Evolutionary conservation across 2,888 invertebrate species (phyloP).

Genomic region (Gryllus longicercus): DNA sequence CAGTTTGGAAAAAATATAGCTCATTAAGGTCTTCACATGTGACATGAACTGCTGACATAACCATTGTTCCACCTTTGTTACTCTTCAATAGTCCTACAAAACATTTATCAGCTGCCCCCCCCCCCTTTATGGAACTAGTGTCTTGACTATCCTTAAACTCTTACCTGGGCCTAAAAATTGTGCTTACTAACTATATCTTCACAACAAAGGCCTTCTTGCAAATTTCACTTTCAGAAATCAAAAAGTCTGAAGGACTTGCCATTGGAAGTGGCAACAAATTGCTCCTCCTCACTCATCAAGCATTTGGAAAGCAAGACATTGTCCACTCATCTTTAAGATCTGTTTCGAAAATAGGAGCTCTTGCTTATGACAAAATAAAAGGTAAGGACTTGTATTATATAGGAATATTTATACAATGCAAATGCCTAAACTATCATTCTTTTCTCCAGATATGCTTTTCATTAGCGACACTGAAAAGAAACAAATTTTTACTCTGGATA

Average conservation of each 20-base stretch:
- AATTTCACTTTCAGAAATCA: slow-evolving; percentile 44
- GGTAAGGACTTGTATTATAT: slow-evolving; percentile 43
- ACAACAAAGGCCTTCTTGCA: background rate
- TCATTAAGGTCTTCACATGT: too few relatives aligned
- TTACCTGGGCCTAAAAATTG: too few relatives aligned
- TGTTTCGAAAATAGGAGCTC: slow-evolving; percentile 55
- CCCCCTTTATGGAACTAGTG: too few relatives aligned
- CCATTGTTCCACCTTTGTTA: too few relatives aligned
- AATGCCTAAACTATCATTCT: background rate
- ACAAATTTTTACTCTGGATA: slow-evolving; percentile 49
- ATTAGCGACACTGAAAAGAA: slow-evolving; percentile 53
- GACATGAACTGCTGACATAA: too few relatives aligned
- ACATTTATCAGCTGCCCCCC: too few relatives aligned
- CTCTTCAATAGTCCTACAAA: too few relatives aligned
- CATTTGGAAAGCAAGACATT: slow-evolving; percentile 63
- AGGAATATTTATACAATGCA: background rate
- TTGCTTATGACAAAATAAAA: slow-evolving; percentile 62
- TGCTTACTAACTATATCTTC: too few relatives aligned
- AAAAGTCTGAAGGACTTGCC: slow-evolving; percentile 53
- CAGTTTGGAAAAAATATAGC: too few relatives aligned
- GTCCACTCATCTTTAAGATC: slow-evolving; percentile 39
- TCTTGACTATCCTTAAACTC: too few relatives aligned
- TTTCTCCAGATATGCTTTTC: slow-evolving; percentile 40
- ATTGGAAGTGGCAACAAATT: slow-evolving; percentile 58
- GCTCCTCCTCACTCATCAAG: slow-evolving; percentile 61